Conservation (phyloP, 30 jellyfish, hydroid and myxozoan species). For the Pelagia noctiluca region DNA sequence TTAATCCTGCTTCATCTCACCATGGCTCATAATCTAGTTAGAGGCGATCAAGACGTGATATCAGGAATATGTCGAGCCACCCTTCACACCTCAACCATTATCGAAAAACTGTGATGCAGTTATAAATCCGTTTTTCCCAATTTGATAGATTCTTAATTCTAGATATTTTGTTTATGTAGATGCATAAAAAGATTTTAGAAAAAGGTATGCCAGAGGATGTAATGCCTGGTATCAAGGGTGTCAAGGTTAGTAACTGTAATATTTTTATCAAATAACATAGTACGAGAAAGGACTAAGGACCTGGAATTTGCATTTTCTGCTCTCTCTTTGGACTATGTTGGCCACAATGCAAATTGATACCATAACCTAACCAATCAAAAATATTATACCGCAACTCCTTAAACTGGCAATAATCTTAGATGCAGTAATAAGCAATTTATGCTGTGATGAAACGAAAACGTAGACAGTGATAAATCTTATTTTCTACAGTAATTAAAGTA, state of each 20-base stretch:
- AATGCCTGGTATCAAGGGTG: conserved; percentile 84
- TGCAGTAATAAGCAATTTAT: conserved; percentile 1
- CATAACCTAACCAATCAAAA: background rate
- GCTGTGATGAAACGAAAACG: too few relatives aligned
- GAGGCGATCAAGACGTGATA: too few relatives aligned
- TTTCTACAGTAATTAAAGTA: too few relatives aligned
- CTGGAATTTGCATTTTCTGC: background rate
- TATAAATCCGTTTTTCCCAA: background rate
- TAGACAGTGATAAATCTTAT: too few relatives aligned
- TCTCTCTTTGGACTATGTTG: background rate
- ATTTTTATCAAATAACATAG: background rate
- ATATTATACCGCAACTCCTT: background rate
- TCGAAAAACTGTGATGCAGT: background rate
- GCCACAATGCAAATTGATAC: background rate
- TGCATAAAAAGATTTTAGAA: conserved; percentile 80
- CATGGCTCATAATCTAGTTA: too few relatives aligned
- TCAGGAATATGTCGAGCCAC: too few relatives aligned
- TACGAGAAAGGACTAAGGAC: background rate
- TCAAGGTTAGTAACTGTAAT: conserved; percentile 59
- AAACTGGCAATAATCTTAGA: background rate
- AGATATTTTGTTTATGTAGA: background rate
- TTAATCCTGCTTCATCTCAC: too few relatives aligned
- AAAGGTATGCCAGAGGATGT: conserved; percentile 96
- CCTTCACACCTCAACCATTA: background rate
- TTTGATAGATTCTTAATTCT: background rate